Evolutionary conservation across 2,113 vertebrate genomes (phyloP).

Genomic region (Hypocryptadius cinnamomeus): DNA sequence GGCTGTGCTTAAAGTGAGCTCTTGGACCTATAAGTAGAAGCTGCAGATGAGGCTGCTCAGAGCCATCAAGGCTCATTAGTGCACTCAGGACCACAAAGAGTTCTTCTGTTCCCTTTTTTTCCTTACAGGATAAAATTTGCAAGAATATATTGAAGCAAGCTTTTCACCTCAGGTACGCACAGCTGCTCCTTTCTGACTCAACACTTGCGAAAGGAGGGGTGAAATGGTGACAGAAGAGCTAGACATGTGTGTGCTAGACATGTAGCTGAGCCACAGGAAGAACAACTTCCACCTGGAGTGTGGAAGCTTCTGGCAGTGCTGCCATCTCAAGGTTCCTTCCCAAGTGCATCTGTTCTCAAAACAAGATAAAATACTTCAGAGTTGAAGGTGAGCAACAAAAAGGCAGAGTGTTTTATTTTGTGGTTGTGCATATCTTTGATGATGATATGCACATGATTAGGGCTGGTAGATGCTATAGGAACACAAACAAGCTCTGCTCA

Average conservation of each 20-base stretch:
- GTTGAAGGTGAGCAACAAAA: neutral
- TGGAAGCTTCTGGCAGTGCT: neutral
- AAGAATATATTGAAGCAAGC: neutral
- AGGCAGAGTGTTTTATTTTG: neutral
- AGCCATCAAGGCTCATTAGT: neutral
- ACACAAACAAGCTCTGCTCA: neutral
- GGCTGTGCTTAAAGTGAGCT: neutral
- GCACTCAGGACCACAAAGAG: neutral
- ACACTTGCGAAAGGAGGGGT: neutral
- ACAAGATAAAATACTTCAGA: neutral
- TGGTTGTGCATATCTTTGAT: neutral
- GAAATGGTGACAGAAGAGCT: neutral
- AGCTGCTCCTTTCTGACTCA: neutral
- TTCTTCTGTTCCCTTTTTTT: neutral
- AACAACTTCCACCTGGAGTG: neutral
- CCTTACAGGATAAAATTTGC: neutral
- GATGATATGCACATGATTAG: neutral
- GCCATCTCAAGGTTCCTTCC: neutral
- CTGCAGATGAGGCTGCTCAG: neutral
- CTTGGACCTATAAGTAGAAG: neutral
- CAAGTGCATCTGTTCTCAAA: neutral
- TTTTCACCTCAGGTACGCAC: neutral
- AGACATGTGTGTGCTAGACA: fast-evolving
- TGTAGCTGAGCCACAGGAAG: neutral
- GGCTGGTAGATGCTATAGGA: neutral